These are phyloP conservation scores for Chrysomela aeneicollis DNA, from an alignment of 2,888 invertebrate species.

Conservation along the genomic window DNA sequence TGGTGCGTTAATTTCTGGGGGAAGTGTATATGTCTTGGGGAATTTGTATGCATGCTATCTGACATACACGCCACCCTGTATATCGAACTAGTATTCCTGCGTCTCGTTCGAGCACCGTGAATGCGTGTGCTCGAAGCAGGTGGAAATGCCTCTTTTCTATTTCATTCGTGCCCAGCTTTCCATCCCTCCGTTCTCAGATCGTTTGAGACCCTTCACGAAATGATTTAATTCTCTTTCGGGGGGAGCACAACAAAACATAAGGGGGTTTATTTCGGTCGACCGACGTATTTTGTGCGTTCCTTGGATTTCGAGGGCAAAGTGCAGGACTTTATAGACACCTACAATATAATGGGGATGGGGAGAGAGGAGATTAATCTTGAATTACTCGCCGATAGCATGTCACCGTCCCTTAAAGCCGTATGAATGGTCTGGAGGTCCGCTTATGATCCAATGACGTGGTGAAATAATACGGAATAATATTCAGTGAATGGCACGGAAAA, in stretches of 20 bases:
- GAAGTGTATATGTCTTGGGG: no score
- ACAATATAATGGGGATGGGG: background rate
- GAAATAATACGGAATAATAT: no score
- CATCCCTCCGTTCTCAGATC: conserved; percentile 18
- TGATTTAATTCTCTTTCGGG: conserved; percentile 32
- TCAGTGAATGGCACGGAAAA: no score
- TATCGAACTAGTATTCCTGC: conserved; percentile 7
- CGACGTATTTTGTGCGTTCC: conserved; percentile 27
- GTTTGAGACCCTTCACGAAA: conserved; percentile 31
- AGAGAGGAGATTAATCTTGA: background rate
- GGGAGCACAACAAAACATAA: conserved; percentile 25
- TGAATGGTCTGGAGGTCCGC: no score
- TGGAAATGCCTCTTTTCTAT: conserved; percentile 34
- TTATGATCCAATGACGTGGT: no score
- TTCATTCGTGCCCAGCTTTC: conserved; percentile 23
- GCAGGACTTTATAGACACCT: background rate
- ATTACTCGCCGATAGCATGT: background rate
- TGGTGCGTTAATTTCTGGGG: no score
- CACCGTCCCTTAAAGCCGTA: background rate
- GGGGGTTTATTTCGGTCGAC: conserved; percentile 32
- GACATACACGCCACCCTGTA: no score
- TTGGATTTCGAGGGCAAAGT: conserved; percentile 19
- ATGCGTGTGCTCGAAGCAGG: conserved; percentile 28
- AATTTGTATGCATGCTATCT: no score
- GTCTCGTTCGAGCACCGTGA: conserved; percentile 22